Conservation (phyloP, 37 sponge, comb jelly and placozoan genomes). For the Ianthella basta region DNA sequence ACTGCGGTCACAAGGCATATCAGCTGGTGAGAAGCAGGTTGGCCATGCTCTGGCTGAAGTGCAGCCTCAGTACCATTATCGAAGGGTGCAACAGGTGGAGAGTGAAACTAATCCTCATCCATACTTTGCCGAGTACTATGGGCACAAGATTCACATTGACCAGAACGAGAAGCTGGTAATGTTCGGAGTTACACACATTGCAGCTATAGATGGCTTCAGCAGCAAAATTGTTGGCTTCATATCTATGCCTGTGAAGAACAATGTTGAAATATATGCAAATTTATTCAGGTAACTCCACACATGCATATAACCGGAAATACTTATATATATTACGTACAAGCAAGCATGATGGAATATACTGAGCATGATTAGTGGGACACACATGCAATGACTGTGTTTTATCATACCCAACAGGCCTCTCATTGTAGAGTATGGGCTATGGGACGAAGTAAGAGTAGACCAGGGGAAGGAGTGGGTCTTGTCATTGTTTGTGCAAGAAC, state of each 20-base stretch:
- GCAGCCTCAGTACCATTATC: slow-evolving; percentile 17
- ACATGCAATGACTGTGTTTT: no score
- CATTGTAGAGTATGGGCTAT: slow-evolving; percentile 62
- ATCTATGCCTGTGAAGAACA: slow-evolving; percentile 53
- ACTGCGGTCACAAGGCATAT: slow-evolving; percentile 9
- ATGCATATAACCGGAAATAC: neutral
- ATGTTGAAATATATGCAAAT: slow-evolving; percentile 38
- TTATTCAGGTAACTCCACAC: neutral
- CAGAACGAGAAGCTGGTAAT: slow-evolving; percentile 63
- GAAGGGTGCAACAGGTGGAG: neutral
- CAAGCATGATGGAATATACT: neutral
- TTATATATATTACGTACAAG: neutral
- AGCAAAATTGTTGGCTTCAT: slow-evolving; percentile 31
- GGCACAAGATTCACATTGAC: slow-evolving; percentile 63
- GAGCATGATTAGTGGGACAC: no score
- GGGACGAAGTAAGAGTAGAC: slow-evolving; percentile 73
- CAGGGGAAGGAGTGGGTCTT: slow-evolving; percentile 67
- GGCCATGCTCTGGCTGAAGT: slow-evolving; percentile 21
- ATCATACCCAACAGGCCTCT: slow-evolving; percentile 39
- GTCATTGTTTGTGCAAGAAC: slow-evolving; percentile 60
- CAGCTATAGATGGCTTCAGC: slow-evolving; percentile 52
- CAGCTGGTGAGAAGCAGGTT: slow-evolving; percentile 28
- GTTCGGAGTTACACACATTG: slow-evolving; percentile 56
- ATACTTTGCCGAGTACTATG: slow-evolving; percentile 55
- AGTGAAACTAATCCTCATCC: slow-evolving; percentile 46